These are phyloP conservation scores for Phragmatobia fuliginosa DNA, from an alignment of 2,888 invertebrate species.

Conservation along the genomic window DNA sequence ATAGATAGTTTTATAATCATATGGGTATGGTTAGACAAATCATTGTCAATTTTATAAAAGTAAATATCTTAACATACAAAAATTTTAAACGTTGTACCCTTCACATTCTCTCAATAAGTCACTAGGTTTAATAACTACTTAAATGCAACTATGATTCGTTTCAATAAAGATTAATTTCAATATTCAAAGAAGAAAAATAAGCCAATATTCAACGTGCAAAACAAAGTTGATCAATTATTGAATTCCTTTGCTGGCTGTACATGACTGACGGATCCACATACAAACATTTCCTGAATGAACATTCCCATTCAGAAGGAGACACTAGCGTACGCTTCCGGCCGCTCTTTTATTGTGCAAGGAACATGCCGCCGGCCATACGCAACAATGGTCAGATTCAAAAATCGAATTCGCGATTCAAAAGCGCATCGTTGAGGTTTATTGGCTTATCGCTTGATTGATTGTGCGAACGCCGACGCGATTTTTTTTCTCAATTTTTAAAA, in stretches of 20 bases:
- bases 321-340: slow-evolving; percentile 81
- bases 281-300: slow-evolving; percentile 77
- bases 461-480: slow-evolving; percentile 78
- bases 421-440: slow-evolving; percentile 87
- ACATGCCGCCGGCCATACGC: slow-evolving; percentile 79
- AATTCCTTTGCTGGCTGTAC: slow-evolving; percentile 61
- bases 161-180: not conserved
- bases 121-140: not conserved
- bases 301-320: slow-evolving; percentile 77
- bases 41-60: not conserved
- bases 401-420: slow-evolving; percentile 85
- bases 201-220: slow-evolving; percentile 11
- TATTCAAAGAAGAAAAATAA: not conserved
- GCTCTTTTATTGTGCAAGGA: slow-evolving; percentile 81
- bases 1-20: slow-evolving; percentile 58
- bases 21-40: slow-evolving; percentile 42
- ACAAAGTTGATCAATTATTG: slow-evolving; percentile 32
- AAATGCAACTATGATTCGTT: not conserved
- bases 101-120: not conserved
- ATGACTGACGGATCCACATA: slow-evolving; percentile 61
- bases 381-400: slow-evolving; percentile 81
- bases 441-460: slow-evolving; percentile 87
- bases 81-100: not conserved
- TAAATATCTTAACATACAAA: not conserved
- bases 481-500: slow-evolving; percentile 57